phyloP scores from a whole-genome alignment of 2,888 invertebrate species.

The Luffia ferchaultella region DNA sequence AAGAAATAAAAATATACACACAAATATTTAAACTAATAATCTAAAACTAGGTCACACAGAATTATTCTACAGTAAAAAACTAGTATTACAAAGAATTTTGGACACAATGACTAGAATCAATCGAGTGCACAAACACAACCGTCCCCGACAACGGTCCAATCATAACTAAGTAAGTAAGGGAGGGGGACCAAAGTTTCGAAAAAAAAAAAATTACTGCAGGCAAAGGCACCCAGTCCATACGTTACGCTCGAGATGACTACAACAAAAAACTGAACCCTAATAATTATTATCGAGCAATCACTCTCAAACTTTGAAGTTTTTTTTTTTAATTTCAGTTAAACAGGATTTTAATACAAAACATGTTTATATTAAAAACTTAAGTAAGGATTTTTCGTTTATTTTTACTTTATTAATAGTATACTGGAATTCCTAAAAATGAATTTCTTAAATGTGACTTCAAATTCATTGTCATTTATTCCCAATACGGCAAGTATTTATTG shows the following conservation, averaged over 20 bases:
- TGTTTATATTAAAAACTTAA: no score
- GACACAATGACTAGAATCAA: conserved; percentile 60
- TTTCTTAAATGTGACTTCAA: no score
- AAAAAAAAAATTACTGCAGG: conserved; percentile 47
- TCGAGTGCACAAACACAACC: conserved; percentile 43
- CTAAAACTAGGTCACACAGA: conserved; percentile 6
- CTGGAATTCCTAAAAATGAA: no score
- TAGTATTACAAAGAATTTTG: conserved; percentile 34
- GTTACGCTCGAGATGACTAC: conserved; percentile 58
- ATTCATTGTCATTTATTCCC: no score
- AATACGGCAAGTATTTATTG: no score
- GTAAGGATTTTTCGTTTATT: no score
- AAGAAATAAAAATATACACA: conserved; percentile 27
- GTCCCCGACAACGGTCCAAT: conserved; percentile 51
- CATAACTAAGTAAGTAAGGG: conserved; percentile 42
- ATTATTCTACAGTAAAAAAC: conserved; percentile 11
- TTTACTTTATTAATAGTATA: no score
- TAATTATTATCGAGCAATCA: conserved; percentile 39
- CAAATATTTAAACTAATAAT: conserved; percentile 18
- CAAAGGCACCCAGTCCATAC: conserved; percentile 51
- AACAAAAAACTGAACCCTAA: conserved; percentile 61
- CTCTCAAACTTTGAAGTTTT: conserved; percentile 37
- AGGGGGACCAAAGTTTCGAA: conserved; percentile 47
- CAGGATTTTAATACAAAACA: no score
- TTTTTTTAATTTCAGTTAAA: no score